These are phyloP conservation scores for Drosophila mimica DNA, from an alignment of 2,888 invertebrate genomes.

Conservation along the genomic window DNA sequence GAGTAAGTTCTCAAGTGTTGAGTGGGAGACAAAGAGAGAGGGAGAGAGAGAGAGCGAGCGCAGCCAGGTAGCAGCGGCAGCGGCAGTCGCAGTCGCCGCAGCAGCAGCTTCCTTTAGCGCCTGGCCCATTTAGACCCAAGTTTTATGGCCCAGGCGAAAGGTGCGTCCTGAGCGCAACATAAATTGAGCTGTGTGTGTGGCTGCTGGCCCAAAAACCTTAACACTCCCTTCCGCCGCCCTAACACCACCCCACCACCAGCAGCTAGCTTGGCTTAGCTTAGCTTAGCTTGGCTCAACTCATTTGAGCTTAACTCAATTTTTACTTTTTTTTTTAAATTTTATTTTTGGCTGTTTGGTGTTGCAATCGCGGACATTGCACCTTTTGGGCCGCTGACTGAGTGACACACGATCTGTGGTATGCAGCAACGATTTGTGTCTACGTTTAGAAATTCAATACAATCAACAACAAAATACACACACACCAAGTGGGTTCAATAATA, in stretches of 20 bases:
- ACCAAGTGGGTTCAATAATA: constrained; percentile 53
- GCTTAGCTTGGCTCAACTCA: constrained; percentile 6
- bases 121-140: constrained; percentile 49
- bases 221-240: constrained; percentile 21
- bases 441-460: constrained; percentile 75
- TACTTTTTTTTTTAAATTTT: constrained; percentile 8
- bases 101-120: constrained; percentile 59
- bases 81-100: background rate
- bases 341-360: constrained; percentile 53
- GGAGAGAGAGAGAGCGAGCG: background rate
- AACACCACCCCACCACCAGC: constrained; percentile 3
- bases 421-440: constrained; percentile 78
- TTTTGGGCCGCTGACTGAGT: constrained; percentile 55
- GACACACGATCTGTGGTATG: constrained; percentile 78
- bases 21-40: constrained; percentile 5
- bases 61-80: constrained; percentile 33
- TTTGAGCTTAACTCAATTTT: constrained; percentile 11
- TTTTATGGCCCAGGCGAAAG: constrained; percentile 57
- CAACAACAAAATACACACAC: constrained; percentile 14
- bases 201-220: constrained; percentile 17
- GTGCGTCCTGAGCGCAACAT: constrained; percentile 40
- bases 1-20: constrained; percentile 22
- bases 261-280: background rate
- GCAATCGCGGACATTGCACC: constrained; percentile 80
- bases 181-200: constrained; percentile 11